Evolutionary conservation across 2,113 vertebrate species (phyloP), one percentile per base, ranked within the genome.

Genomic region (Excalfactoria chinensis): DNA sequence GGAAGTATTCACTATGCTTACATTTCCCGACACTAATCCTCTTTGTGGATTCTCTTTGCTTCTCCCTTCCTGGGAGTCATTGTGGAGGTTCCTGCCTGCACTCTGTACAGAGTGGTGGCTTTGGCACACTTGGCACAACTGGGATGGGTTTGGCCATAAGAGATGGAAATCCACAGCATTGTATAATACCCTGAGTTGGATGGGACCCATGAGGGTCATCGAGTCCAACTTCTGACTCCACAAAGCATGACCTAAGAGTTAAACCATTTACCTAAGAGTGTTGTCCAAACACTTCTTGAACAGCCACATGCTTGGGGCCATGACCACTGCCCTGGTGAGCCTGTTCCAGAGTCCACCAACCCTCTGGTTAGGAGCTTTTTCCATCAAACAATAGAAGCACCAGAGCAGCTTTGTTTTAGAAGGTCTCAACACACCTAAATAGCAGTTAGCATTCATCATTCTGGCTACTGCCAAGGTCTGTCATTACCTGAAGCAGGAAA

Each of bases 11-110:
- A 94, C 67, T 89, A 85, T 0, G 10, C 90, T 79, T 76, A 77
- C 78, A 80, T 89, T 93, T 79, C 75, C 79, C 64, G 64, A 89
- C 86, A 58, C 82, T 94, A 96, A 94, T 94, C 95, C 93, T 89
- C 87, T 95, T 93, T 93, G 94, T 22, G 87, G 75, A 94, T 95
- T 96, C 87, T 96, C 81, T 82, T 94, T 68, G 7, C 92, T 89
- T 87, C 88, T 81, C 63, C 71, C 64, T 80, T 70, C 78, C 74
- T 43, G 55, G 86, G 88, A 68, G 91, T 91, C 23, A 78, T 63
- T 76, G 49, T 49, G 37, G 74, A 82, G 77, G 78, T 81, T 67
- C 90, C 84, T 51, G 83, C 43, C 35, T 49, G 48, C 10, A 58
- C 74, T 56, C 35, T 35, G 37, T 17, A 11, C 22, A 74, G 72